Evolutionary conservation across 2,888 invertebrate species (phyloP).

Genomic region (Troglohyphantes excavatus): DNA sequence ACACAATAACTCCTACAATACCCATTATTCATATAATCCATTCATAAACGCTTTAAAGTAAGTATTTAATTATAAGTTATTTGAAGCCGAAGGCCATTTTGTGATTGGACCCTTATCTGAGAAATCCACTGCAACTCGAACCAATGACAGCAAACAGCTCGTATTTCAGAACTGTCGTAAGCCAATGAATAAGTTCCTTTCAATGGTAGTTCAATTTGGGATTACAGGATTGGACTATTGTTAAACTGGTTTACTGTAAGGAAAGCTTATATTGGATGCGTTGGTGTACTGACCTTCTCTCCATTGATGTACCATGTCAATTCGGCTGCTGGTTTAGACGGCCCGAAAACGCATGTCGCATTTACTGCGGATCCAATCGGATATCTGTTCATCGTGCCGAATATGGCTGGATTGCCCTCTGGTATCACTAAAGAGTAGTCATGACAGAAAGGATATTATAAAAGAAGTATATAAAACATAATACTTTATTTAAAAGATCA

Average conservation of each 20-base stretch:
- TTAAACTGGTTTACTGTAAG: constrained; percentile 12
- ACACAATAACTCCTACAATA: not conserved
- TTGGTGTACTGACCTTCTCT: constrained; percentile 76
- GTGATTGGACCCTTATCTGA: not conserved
- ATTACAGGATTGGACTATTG: constrained; percentile 11
- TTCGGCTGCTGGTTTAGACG: constrained; percentile 80
- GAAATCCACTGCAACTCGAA: not conserved
- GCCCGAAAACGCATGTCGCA: constrained; percentile 80
- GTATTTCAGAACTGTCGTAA: not conserved
- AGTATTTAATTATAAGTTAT: not conserved
- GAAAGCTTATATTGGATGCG: constrained; percentile 34
- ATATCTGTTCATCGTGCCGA: constrained; percentile 69
- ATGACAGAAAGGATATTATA: too few relatives aligned
- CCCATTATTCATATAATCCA: not conserved
- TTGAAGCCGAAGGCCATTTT: not conserved
- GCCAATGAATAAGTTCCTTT: constrained; percentile 27
- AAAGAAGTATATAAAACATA: not conserved
- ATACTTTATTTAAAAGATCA: not conserved
- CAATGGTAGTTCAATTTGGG: constrained; percentile 23
- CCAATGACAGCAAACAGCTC: constrained; percentile 13
- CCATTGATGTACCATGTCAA: constrained; percentile 80
- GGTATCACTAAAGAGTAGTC: constrained; percentile 70
- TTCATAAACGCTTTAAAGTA: not conserved
- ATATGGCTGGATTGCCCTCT: constrained; percentile 69
- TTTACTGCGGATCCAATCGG: constrained; percentile 79